Base-by-base conservation (phyloP, 2,797 vertebrate species). In the Melanotaenia pygmaea region DNA sequence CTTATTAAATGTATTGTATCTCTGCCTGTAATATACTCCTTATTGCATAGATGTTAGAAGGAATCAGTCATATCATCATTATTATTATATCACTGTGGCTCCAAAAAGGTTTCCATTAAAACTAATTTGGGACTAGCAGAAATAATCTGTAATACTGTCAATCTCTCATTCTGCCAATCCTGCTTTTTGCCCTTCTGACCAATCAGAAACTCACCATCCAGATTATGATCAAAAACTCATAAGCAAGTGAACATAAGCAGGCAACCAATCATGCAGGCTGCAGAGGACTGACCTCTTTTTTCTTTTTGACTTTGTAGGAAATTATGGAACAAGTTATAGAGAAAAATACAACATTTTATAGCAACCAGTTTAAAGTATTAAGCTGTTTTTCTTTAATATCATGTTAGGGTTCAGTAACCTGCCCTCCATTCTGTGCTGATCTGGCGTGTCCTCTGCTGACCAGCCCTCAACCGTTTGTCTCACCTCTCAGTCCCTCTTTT, bases 371-470 rank as follows among this genome's bases (percentile, higher is more conserved):
- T 35, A 26, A 26, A 58, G 16, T 24, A 12, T 53, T 47, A 24
- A 59, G 18, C 34, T 67, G 61, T 73, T 64, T 43, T 11, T 40
- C 26, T 78, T 54, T 72, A 72, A 82, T 86, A 59, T 81, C 70
- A 74, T 68, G 37, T 51, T 11, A 30, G 50, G 35, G 51, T 69
- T 79, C 67, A 64, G 66, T 73, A 74, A 75, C 65, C 53, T 56
- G 72, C 76, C 63, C 65, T 79, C 81, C 71, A 75, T 63, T 84
- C 60, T 82, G 77, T 59, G 57, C 30, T 10, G n/a, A 10, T 64
- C 68, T 3, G 14, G 0, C 24, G 16, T 57, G 50, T 69, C 51
- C 47, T 51, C 50, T 24, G 12, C 10, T 24, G 24, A 26, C 50
- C 11, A 14, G 9, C 50, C 66, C 62, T 47, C 80, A 71, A 74